Conservation (phyloP, 2,113 vertebrate species). For the Tretioscincus oriximinensis region DNA sequence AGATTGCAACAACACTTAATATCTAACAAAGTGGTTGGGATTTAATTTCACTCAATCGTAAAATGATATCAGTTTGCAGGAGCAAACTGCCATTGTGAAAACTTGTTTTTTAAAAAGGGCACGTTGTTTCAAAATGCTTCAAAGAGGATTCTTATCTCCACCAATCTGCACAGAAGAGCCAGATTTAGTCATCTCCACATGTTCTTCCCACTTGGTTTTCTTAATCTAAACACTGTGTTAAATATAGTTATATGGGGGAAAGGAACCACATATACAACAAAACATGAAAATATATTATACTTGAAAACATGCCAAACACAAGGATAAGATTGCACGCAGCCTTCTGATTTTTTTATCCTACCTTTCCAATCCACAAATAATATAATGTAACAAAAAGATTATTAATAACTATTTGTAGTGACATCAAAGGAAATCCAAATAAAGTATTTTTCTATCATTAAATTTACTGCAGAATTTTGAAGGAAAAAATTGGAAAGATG, state of each 20-base stretch:
- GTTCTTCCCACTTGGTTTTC: too few species aligned
- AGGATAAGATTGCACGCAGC: accelerated
- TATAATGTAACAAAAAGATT: too few species aligned
- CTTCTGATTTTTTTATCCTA: background rate
- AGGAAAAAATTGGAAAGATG: background rate
- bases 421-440: background rate
- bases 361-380: background rate
- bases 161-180: background rate
- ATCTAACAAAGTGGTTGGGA: background rate
- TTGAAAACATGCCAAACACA: background rate
- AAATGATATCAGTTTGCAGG: background rate
- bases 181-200: accelerated
- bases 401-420: background rate
- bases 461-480: background rate
- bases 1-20: background rate
- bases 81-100: background rate
- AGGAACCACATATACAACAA: background rate
- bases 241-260: too few species aligned
- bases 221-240: too few species aligned
- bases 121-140: background rate
- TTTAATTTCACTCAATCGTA: background rate
- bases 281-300: background rate
- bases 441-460: too few species aligned
- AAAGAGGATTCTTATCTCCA: background rate
- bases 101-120: background rate